phyloP scores from a whole-genome alignment of 2,797 vertebrate genomes.

The Coluber constrictor region DNA sequence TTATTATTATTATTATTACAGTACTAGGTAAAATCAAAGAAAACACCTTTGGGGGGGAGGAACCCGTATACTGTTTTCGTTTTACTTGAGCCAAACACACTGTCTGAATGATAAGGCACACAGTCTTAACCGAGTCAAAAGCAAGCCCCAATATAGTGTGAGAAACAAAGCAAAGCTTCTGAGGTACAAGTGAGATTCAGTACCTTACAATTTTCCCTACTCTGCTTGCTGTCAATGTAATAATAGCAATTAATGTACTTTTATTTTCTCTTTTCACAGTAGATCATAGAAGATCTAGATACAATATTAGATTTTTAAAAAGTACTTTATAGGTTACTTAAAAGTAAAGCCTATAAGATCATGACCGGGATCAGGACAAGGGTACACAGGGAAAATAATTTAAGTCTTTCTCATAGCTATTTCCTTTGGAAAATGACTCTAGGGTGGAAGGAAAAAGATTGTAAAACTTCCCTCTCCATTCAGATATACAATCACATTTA shows the following conservation, averaged over 20 bases:
- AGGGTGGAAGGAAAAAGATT: background rate
- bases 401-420: background rate
- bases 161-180: background rate
- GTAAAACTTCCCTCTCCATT: background rate
- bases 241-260: background rate
- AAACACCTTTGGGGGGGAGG: background rate
- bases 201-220: background rate
- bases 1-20: background rate
- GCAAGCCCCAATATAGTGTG: background rate
- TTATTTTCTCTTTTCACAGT: background rate
- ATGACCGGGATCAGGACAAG: background rate
- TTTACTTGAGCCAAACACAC: background rate
- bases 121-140: background rate
- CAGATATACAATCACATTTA: background rate
- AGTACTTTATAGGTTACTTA: background rate
- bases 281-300: background rate
- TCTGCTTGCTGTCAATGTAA: background rate
- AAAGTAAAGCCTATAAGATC: background rate
- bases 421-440: background rate
- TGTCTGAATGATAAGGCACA: background rate
- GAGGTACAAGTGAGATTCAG: background rate
- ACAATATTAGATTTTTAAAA: background rate
- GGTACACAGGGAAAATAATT: background rate
- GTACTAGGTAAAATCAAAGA: background rate
- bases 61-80: background rate